These are phyloP conservation scores for Melanotaenia maccullochi DNA, from an alignment of 2,797 vertebrate species.

Conservation along the genomic window DNA sequence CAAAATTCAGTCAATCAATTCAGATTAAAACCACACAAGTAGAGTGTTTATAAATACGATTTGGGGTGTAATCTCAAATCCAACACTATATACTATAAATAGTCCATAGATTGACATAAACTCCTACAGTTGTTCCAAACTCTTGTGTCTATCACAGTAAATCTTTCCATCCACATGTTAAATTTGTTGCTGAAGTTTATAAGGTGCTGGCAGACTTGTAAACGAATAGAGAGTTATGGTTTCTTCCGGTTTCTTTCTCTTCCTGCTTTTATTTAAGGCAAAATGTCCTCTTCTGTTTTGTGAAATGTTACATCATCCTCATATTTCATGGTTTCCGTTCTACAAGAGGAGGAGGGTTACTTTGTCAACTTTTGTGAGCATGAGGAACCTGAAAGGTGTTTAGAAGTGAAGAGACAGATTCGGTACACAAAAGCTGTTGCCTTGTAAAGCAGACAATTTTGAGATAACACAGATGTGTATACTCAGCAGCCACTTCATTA, in stretches of 20 bases:
- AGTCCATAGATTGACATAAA: conserved; percentile 39
- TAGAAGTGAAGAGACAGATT: conserved; percentile 66
- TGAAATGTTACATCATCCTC: conserved; percentile 72
- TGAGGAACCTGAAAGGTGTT: conserved; percentile 67
- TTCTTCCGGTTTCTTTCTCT: conserved; percentile 61
- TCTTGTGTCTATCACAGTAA: conserved; percentile 36
- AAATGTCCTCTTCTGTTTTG: conserved; percentile 64
- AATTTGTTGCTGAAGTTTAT: conserved; percentile 70
- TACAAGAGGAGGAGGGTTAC: neutral
- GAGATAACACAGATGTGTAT: conserved; percentile 47
- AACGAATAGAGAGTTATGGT: conserved; percentile 76
- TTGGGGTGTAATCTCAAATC: conserved; percentile 19
- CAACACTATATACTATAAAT: conserved; percentile 29
- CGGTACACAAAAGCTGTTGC: conserved; percentile 46
- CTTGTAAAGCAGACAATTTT: conserved; percentile 29
- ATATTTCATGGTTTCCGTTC: conserved; percentile 63
- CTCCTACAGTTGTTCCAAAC: conserved; percentile 36
- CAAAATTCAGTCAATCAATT: neutral
- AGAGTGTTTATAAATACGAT: conserved; percentile 6
- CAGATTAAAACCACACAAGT: rapidly evolving
- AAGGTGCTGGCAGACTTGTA: conserved; percentile 75
- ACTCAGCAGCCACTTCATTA: neutral
- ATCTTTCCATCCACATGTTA: conserved; percentile 62
- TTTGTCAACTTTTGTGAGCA: conserved; percentile 42
- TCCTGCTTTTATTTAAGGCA: conserved; percentile 78